Percentiles rank a stretch among this genome's conserved stretches.
phyloP scores from a whole-genome alignment of 2,797 vertebrate genomes.

The Typhlichthys subterraneus region DNA sequence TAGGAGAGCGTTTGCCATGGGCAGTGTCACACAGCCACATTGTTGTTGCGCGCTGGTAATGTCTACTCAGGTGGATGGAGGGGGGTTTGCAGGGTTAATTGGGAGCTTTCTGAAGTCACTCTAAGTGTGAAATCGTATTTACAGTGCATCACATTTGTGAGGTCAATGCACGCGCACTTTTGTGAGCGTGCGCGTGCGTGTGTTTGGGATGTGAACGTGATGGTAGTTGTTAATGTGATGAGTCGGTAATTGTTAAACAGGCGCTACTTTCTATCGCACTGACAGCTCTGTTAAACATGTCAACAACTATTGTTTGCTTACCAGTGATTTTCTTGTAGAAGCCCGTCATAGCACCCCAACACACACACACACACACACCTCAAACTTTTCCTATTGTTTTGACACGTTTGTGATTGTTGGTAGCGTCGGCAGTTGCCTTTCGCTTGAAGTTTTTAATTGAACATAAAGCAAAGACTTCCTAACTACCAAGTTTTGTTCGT shows the following conservation, averaged over 20 bases:
- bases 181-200: conserved; percentile 25
- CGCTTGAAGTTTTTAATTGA: too few species aligned
- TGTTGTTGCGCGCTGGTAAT: conserved; percentile 72
- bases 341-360: conserved; percentile 15
- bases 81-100: conserved; percentile 78
- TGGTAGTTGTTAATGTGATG: conserved; percentile 44
- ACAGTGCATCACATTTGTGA: conserved; percentile 60
- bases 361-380: conserved; percentile 58
- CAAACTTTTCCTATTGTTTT: too few species aligned
- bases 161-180: conserved; percentile 46
- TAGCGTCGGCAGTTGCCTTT: too few species aligned
- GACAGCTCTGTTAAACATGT: conserved; percentile 31
- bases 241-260: conserved; percentile 64
- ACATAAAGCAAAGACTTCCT: too few species aligned
- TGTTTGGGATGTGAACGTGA: conserved; percentile 40
- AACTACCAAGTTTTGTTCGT: too few species aligned
- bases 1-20: conserved; percentile 33
- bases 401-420: too few species aligned
- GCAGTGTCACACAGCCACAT: conserved; percentile 44
- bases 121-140: conserved; percentile 75
- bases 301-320: conserved; percentile 1
- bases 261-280: conserved; percentile 30
- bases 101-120: conserved; percentile 69
- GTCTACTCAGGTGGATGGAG: conserved; percentile 77
- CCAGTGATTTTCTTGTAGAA: conserved; percentile 9